Base-by-base conservation (phyloP, 2,888 invertebrate species). In the Baronia brevicornis region DNA sequence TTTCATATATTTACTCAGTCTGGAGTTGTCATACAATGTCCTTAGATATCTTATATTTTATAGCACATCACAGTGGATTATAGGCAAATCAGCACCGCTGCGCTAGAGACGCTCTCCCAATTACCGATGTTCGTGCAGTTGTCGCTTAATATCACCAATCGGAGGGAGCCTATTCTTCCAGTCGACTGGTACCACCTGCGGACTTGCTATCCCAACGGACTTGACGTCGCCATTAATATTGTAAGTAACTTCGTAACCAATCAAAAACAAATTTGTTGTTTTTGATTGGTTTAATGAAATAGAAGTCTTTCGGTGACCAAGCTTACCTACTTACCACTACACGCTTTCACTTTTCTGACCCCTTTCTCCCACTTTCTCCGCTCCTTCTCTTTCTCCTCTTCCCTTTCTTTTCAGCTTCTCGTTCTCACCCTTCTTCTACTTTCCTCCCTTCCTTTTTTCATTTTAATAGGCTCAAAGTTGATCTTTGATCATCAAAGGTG, bases 31-130 rank as follows among this genome's bases (percentile, higher is more conserved):
- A n/a, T 31, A 7, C 11, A 15, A 29, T 15, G 12, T 24, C 25
- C 1, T 28, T 29, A 14, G 15, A 18, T 23, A 6, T n/a, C 1
- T 2, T 8, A n/a, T 24, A n/a, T 11, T 8, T 39, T 56, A 39
- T 69, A 82, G 82, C 68, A 70, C 34, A 44, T 82, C 36, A 44
- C 66, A 28, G 44, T 71, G 10, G 79, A 82, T 38, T 75, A 69
- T 51, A 66, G 70, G 1, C 51, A 58, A 2, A 38, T 75, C 8
- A 68, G 48, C 38, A 63, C 66, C 0, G 50, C 54, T 1, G 43
- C 62, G 0, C 22, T 82, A 3, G 53, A 59, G 13, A 64, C 69
- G 0, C 50, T 82, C 0, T 56, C 63, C 0, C 48, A 48, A 3
- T 49, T 79, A 25, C 41, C 50, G 0, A 46, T 54, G 11, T 46